A percentile compares a stretch with the other conserved stretches of the same genome.
Evolutionary conservation across 2,113 vertebrate genomes (phyloP).

Genomic region (Dipodomys spectabilis): DNA sequence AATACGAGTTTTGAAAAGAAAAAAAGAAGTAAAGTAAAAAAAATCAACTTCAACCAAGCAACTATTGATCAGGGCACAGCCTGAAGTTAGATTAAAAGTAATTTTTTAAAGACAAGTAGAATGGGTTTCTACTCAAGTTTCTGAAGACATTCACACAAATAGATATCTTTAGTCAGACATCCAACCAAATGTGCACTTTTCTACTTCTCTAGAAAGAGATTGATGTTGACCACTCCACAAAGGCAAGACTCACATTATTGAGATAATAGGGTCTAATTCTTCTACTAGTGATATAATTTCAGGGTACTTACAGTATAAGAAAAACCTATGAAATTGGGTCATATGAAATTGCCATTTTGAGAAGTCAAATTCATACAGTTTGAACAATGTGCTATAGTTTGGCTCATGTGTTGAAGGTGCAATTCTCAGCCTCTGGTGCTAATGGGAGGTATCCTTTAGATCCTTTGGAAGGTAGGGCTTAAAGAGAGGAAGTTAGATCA

Average conservation of each 20-base stretch:
- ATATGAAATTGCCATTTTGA: not conserved
- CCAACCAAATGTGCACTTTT: not conserved
- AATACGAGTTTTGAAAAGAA: constrained; percentile 20
- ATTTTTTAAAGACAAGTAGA: constrained; percentile 17
- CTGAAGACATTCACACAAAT: not conserved
- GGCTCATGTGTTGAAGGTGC: not conserved
- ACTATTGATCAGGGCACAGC: constrained; percentile 12
- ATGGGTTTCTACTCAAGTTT: constrained; percentile 28
- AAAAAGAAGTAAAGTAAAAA: constrained; percentile 29
- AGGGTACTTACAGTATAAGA: not conserved
- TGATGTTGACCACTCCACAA: not conserved
- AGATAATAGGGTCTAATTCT: constrained; percentile 41
- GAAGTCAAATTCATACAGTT: not conserved
- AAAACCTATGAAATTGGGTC: not conserved
- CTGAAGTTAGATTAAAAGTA: constrained; percentile 57
- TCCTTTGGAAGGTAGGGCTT: not conserved
- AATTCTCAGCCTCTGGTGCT: not conserved
- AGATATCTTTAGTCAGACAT: not conserved
- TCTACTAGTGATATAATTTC: not conserved
- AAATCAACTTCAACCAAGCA: constrained; percentile 37
- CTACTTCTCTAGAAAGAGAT: not conserved
- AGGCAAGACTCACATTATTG: not conserved
- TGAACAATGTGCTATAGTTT: not conserved
- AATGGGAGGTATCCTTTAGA: not conserved
- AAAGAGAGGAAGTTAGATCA: not conserved